Evolutionary conservation across 2,888 invertebrate species (phyloP), one percentile per base, ranked within the genome.

Genomic region (Catocala nupta): DNA sequence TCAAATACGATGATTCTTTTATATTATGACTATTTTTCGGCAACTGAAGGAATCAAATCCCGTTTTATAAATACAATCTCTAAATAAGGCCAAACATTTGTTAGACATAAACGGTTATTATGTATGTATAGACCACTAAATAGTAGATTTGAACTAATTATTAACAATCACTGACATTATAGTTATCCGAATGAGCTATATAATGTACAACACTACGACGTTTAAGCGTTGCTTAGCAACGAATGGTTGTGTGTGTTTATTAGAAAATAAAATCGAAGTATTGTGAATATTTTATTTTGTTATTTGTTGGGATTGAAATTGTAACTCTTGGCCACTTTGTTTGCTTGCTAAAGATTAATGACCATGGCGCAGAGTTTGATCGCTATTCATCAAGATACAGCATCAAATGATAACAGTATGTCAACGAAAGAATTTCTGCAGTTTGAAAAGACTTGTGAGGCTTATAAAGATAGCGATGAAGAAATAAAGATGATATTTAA

Each of bases 401-500:
- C 77, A 55, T 92, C 92, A 6, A 90, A 88, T 65, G 91, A 92
- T 61, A 92, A 91, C 68, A 92, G 93, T 72, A 77, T 87, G 44
- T 89, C 90, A 33, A 92, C 90, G 2, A 92, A 90, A 79, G 93
- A 93, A 78, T 93, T 93, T 81, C 78, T 94, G 54, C 80, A 85
- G 43, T 87, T 89, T 66, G 94, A 94, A 78, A 92, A 91, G 75
- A 85, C 84, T 61, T 93, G 94, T 70, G 92, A 91, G 71, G 81
- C 82, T 5, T 90, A 84, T 63, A 93, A 90, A 71, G 93, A 90
- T 59, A 93, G 91, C 51, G 95, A 95, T 73, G 94, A 95, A 55
- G 96, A 96, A 87, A 95, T 96, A 8, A 96, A 95, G 73, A 95
- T 95, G 86, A 96, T 96, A 83, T 95, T 96, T 74, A 96, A 95